A percentile compares a stretch with the other conserved stretches of the same genome.
phyloP scores from a whole-genome alignment of 2,113 vertebrate species.

The Nothoprocta perdicaria region DNA sequence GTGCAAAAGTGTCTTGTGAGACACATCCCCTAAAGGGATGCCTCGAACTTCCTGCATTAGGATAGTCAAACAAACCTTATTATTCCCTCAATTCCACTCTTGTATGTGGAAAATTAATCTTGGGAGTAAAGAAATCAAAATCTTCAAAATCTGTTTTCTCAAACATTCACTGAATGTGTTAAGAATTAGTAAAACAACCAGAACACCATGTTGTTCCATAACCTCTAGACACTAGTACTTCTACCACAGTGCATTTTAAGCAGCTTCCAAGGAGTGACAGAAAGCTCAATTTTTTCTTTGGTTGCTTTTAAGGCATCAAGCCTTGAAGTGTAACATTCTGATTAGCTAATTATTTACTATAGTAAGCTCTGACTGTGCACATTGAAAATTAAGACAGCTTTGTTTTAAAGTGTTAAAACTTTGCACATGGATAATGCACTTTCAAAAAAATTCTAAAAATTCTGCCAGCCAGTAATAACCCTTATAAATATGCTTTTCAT shows the following conservation, averaged over 20 bases:
- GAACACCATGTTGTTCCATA: not conserved
- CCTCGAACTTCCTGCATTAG: not conserved
- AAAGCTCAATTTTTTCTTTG: not conserved
- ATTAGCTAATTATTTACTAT: not conserved
- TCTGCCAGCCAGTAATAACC: not conserved
- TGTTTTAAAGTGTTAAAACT: not conserved
- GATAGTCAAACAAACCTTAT: not conserved
- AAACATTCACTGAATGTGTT: not conserved
- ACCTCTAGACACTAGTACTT: not conserved
- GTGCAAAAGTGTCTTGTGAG: not conserved
- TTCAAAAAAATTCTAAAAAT: not conserved
- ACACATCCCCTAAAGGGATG: rapidly evolving
- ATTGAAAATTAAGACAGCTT: not conserved
- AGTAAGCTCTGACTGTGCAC: not conserved
- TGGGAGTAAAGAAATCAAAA: not conserved
- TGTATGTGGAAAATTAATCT: not conserved
- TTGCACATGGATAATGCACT: not conserved
- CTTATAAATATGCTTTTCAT: rapidly evolving
- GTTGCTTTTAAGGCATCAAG: not conserved
- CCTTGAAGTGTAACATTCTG: not conserved
- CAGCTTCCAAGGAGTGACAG: not conserved
- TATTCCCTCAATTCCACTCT: not conserved
- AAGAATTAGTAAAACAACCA: not conserved
- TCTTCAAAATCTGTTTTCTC: not conserved
- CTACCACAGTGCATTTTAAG: not conserved